phyloP scores from a whole-genome alignment of 2,797 vertebrate species.

The Alfaro cultratus region DNA sequence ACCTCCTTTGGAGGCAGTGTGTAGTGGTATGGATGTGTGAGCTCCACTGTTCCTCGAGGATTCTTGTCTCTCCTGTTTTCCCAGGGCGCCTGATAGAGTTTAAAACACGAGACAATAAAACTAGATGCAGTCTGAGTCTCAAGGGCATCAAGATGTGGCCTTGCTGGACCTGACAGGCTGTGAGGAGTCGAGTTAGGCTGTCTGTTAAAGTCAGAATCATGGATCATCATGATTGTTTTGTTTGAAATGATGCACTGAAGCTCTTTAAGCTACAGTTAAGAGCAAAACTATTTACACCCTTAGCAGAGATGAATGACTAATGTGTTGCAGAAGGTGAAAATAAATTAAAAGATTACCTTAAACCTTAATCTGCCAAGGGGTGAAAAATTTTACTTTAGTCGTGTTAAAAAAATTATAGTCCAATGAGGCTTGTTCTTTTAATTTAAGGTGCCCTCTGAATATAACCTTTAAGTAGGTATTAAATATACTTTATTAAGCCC shows the following conservation, averaged over 20 bases:
- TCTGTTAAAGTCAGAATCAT: slow-evolving; percentile 34
- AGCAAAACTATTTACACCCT: not conserved
- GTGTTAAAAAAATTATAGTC: too few relatives aligned
- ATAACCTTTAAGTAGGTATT: too few relatives aligned
- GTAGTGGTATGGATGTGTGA: slow-evolving; percentile 13
- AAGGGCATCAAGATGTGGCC: slow-evolving; percentile 14
- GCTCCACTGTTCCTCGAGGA: slow-evolving; percentile 28
- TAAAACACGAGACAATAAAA: slow-evolving; percentile 22
- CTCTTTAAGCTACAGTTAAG: not conserved
- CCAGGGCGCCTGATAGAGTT: slow-evolving; percentile 37
- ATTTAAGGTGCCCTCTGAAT: too few relatives aligned
- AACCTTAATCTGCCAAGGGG: not conserved
- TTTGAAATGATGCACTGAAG: slow-evolving; percentile 10
- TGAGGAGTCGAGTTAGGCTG: slow-evolving; percentile 16
- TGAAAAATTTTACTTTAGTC: not conserved
- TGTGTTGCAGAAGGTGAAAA: not conserved
- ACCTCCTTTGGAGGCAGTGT: slow-evolving; percentile 16
- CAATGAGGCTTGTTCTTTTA: too few relatives aligned
- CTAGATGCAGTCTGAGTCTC: slow-evolving; percentile 19
- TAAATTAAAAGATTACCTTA: not conserved
- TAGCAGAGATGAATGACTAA: not conserved
- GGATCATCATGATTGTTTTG: slow-evolving; percentile 11
- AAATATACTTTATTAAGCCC: too few relatives aligned
- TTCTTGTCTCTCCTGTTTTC: slow-evolving; percentile 28
- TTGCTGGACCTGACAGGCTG: slow-evolving; percentile 36